phyloP scores from a whole-genome alignment of 37 sponge, comb jelly and placozoan genomes.

The Petrosia ficiformis region DNA sequence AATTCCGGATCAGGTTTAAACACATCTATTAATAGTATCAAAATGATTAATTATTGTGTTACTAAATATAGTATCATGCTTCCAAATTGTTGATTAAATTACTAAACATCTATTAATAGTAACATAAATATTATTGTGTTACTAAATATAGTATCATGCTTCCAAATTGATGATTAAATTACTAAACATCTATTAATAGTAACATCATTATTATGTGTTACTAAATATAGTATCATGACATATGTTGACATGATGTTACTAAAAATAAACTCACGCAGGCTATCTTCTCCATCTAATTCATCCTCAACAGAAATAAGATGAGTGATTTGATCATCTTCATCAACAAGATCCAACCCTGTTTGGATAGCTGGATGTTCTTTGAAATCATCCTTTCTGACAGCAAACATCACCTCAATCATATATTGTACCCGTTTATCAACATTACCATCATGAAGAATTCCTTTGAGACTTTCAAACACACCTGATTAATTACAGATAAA shows the following conservation, averaged over 20 bases:
- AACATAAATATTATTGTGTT: not conserved
- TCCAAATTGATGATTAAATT: slow-evolving; percentile 80
- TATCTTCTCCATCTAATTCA: slow-evolving; percentile 60
- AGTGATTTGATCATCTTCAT: slow-evolving; percentile 96
- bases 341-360: slow-evolving; percentile 84
- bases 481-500: slow-evolving; percentile 10
- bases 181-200: slow-evolving; percentile 81
- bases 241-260: not conserved
- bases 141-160: not conserved
- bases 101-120: slow-evolving; percentile 81
- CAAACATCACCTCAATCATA: slow-evolving; percentile 96
- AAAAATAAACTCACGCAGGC: slow-evolving; percentile 58
- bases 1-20: slow-evolving; percentile 89
- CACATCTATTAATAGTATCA: slow-evolving; percentile 63
- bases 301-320: slow-evolving; percentile 90
- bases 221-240: not conserved
- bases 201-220: not conserved
- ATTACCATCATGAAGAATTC: slow-evolving; percentile 82
- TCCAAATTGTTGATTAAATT: slow-evolving; percentile 80
- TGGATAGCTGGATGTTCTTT: slow-evolving; percentile 86
- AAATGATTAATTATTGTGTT: not conserved
- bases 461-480: slow-evolving; percentile 86
- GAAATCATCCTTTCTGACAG: slow-evolving; percentile 90
- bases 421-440: slow-evolving; percentile 86
- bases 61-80: not conserved